Evolutionary conservation across 2,888 invertebrate species (phyloP), one percentile per base, ranked within the genome.

Genomic region (Lissocephala sabroskyi): DNA sequence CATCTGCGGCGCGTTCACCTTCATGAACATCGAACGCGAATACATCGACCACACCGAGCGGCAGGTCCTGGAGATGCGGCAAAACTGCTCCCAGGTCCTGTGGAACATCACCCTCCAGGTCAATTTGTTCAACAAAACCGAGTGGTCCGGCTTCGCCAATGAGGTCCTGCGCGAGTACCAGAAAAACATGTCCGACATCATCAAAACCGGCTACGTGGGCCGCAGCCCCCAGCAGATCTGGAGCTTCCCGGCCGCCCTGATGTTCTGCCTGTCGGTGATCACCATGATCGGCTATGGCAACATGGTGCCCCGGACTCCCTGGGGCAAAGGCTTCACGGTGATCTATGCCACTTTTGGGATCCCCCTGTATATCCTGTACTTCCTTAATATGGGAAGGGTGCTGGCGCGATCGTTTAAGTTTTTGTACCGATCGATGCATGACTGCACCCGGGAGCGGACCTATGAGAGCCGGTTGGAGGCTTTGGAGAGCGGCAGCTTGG

Each of bases 201-300:
- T 90, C 42, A 88, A 88, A 6, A 64, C 65, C 13, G 92, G 92
- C 0, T 95, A 94, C 80, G 91, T 89, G 74, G 92, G 92, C 1
- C 85, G 90, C 16, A 87, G 88, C 1, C 87, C 89, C 0, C 86
- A 87, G 36, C 91, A 94, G 50, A 88, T 91, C 45, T 96, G 95
- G 95, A 91, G 92, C 0, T 94, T 94, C 70, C 93, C 95, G 0
- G 93, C 94, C 0, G 93, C 95, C 0, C 84, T 95, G 2, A 95
- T 95, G 94, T 96, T 92, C 80, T 94, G 92, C 19, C 84, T 95
- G 9, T 94, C 94, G 17, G 91, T 95, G 4, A 94, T 95, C 77
- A 95, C 95, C 3, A 95, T 95, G 95, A 94, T 95, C 65, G 95
- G 95, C 2, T 95, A 95, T 79, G 95, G 95, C 0, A 94, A 94